Evolutionary conservation across 2,888 invertebrate species (phyloP).

Genomic region (Eulithis prunata): DNA sequence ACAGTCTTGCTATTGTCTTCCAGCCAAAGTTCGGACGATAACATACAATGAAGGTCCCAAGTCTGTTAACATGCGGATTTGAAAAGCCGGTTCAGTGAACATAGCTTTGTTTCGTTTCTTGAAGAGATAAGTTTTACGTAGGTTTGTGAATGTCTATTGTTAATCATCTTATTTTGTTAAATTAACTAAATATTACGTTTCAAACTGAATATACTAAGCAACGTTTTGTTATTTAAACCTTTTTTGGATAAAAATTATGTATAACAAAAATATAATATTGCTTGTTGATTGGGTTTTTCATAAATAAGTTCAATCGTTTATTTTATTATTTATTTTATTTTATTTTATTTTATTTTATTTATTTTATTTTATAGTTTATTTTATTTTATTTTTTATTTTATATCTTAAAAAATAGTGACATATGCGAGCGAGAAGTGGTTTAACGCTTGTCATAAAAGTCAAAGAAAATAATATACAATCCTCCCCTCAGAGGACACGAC

Average conservation of each 20-base stretch:
- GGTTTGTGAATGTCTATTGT: conserved; percentile 19
- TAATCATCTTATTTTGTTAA: conserved; percentile 9
- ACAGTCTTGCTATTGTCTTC: conserved; percentile 66
- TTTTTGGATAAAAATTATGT: too few relatives aligned
- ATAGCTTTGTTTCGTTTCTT: conserved; percentile 56
- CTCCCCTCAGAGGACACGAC: neutral
- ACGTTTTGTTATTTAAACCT: neutral
- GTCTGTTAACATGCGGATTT: conserved; percentile 66
- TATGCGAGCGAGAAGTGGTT: too few relatives aligned
- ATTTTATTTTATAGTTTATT: too few relatives aligned
- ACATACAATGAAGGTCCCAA: conserved; percentile 63
- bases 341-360: too few relatives aligned
- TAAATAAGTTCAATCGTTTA: too few relatives aligned
- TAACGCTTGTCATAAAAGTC: too few relatives aligned
- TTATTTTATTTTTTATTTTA: too few relatives aligned
- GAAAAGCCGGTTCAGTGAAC: conserved; percentile 59
- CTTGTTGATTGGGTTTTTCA: too few relatives aligned
- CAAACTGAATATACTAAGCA: neutral
- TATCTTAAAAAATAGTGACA: too few relatives aligned
- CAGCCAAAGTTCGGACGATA: conserved; percentile 70
- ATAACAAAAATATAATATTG: too few relatives aligned
- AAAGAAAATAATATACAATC: too few relatives aligned
- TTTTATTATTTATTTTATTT: too few relatives aligned
- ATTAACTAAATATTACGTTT: neutral
- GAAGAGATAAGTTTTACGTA: conserved; percentile 40